Base-by-base conservation (phyloP, 1,140 invertebrate species). In the Penaeus japonicus region DNA sequence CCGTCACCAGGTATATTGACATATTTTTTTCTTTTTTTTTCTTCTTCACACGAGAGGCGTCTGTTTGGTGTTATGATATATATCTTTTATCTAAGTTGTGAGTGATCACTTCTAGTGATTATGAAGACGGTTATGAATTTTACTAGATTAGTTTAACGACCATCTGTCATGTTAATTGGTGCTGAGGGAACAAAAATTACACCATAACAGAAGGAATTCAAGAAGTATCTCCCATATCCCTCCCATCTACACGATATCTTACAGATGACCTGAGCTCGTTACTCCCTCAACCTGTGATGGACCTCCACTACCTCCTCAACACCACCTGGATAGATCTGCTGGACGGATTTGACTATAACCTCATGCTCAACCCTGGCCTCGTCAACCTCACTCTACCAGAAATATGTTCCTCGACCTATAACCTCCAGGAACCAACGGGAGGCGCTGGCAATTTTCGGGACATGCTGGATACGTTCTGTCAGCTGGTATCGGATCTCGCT, bases 311-410 rank as follows among this genome's bases (percentile, higher is more conserved):
- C 7, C 15, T 62, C 35, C 27, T 86, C 30, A 86, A 86, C n/a
- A 30, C 85, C 1, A 39, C 85, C 30, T 86, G 85, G 85, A 62
- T 86, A 20, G 85, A 86, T n/a, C 85, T 86, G 27, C 32, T 86
- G 77, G 85, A 78, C 24, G 85, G 85, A 5, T 24, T 86, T 15
- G 30, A 86, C 85, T 17, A 79, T 39, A 86, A 80, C 75, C 15
- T 86, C 77, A 20, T 47, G 4, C 32, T 59, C 10, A 53, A 79
- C n/a, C 5, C 32, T 18, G 22, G 5, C 53, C 22, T 85, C 22
- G 24, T 27, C 15, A 78, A 55, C 54, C 47, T 59, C n/a, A 86
- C 55, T 24, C 55, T 62, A 4, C 22, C 20, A 18, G 59, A 80
- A 20, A 35, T 86, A 17, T 86, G 85, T 30, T 78, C 55, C 17